A percentile compares a stretch with the other conserved stretches of the same genome.
These are phyloP conservation scores for Garra rufa DNA, from an alignment of 2,113 vertebrate genomes.

Conservation along the genomic window DNA sequence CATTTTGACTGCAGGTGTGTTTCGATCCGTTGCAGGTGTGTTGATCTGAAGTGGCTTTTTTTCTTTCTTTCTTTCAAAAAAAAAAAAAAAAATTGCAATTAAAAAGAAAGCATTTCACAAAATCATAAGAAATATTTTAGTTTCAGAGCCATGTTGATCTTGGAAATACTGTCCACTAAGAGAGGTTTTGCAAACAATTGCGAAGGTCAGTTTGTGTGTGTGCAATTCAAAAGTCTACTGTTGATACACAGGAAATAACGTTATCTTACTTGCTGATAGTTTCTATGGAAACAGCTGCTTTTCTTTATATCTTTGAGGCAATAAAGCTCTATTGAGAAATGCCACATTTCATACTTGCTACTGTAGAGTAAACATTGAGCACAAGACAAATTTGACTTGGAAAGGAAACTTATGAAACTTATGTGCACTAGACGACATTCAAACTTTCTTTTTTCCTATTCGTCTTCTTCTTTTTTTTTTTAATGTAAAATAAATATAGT, in stretches of 20 bases:
- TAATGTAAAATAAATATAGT: no score
- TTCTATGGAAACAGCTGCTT: conserved; percentile 50
- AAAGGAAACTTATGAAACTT: conserved; percentile 17
- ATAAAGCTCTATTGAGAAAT: conserved; percentile 32
- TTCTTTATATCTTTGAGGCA: conserved; percentile 28
- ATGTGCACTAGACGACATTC: background rate
- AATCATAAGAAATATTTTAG: background rate
- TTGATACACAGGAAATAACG: conserved; percentile 13
- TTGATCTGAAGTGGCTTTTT: no score
- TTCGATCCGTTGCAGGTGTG: no score
- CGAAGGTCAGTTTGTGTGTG: background rate
- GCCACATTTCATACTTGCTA: conserved; percentile 5
- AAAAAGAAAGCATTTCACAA: background rate
- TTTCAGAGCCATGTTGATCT: background rate
- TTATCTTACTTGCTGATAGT: conserved; percentile 28
- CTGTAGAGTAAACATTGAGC: conserved; percentile 21
- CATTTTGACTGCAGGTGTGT: background rate
- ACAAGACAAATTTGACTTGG: conserved; percentile 18
- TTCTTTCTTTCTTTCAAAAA: no score
- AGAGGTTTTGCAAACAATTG: background rate
- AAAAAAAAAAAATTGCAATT: background rate
- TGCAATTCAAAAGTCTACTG: background rate
- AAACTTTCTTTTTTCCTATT: background rate
- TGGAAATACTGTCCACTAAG: background rate
- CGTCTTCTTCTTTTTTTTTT: no score